These are phyloP conservation scores for Andrena minutula DNA, from an alignment of 2,888 invertebrate genomes.

Conservation along the genomic window DNA sequence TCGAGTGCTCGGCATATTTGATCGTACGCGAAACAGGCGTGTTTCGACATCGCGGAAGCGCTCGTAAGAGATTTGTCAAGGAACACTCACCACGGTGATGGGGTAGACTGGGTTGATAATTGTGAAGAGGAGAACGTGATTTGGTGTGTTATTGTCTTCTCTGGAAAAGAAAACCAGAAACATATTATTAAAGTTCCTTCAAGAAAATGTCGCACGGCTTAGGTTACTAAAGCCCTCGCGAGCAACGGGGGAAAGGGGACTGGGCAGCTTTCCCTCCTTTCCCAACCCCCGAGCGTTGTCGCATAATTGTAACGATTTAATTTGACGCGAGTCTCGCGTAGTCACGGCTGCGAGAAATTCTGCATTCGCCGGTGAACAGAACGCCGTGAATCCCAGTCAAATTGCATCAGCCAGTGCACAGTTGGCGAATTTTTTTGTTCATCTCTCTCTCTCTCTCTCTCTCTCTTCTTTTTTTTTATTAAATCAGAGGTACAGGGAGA, in stretches of 20 bases:
- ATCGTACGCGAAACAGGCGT: constrained; percentile 3
- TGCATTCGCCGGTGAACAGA: constrained; percentile 20
- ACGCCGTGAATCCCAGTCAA: constrained; percentile 39
- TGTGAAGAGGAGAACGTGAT: constrained; percentile 98
- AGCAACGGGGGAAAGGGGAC: too few species aligned
- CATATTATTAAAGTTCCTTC: not conserved
- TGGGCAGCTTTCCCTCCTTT: too few species aligned
- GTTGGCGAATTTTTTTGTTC: constrained; percentile 48
- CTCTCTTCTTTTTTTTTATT: constrained; percentile 25
- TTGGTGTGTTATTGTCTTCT: constrained; percentile 94
- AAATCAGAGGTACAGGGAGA: constrained; percentile 21
- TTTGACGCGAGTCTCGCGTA: constrained; percentile 1
- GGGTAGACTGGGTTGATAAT: constrained; percentile 99
- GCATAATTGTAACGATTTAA: constrained; percentile 36
- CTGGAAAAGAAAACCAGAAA: constrained; percentile 83
- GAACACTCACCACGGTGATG: constrained; percentile 97
- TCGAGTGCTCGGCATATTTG: constrained; percentile 1
- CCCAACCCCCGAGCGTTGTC: too few species aligned
- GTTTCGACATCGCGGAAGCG: not conserved
- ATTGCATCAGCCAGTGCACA: constrained; percentile 47
- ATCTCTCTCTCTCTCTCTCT: too few species aligned
- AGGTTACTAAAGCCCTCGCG: too few species aligned
- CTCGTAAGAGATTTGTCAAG: not conserved
- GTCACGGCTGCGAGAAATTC: constrained; percentile 32
- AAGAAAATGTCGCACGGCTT: too few species aligned